These are phyloP conservation scores for Gopherus flavomarginatus DNA, from an alignment of 2,113 vertebrate genomes.

Conservation along the genomic window DNA sequence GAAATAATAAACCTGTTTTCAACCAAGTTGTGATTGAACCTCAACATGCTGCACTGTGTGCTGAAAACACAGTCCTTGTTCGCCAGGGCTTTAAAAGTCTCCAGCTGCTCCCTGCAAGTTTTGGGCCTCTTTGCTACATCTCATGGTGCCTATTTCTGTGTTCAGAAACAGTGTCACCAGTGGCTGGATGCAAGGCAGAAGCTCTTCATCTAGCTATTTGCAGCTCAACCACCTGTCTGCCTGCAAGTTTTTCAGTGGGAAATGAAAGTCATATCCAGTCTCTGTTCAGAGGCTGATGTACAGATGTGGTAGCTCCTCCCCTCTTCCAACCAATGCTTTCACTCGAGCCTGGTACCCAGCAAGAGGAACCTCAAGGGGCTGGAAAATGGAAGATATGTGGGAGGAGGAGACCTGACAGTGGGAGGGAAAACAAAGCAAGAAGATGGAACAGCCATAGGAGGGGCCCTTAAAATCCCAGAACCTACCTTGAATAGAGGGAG, in stretches of 20 bases:
- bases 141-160: accelerated
- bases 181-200: accelerated
- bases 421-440: not conserved
- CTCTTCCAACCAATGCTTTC: slow-evolving; percentile 27
- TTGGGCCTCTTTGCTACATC: not conserved
- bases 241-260: slow-evolving; percentile 16
- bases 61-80: no score
- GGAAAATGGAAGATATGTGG: not conserved
- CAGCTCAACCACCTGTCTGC: not conserved
- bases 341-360: not conserved
- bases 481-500: not conserved
- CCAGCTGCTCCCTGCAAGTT: not conserved
- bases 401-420: not conserved
- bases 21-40: not conserved
- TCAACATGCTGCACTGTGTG: not conserved
- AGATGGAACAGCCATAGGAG: not conserved
- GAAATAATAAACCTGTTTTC: not conserved
- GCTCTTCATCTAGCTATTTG: not conserved
- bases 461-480: not conserved
- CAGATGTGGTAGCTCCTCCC: slow-evolving; percentile 17
- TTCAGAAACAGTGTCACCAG: not conserved
- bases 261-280: slow-evolving; percentile 46
- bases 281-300: not conserved
- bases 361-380: not conserved
- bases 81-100: no score